Percentiles rank a stretch among this genome's conserved stretches.
Conservation (phyloP, 2,797 vertebrate genomes). For the Lutjanus campechanus region DNA sequence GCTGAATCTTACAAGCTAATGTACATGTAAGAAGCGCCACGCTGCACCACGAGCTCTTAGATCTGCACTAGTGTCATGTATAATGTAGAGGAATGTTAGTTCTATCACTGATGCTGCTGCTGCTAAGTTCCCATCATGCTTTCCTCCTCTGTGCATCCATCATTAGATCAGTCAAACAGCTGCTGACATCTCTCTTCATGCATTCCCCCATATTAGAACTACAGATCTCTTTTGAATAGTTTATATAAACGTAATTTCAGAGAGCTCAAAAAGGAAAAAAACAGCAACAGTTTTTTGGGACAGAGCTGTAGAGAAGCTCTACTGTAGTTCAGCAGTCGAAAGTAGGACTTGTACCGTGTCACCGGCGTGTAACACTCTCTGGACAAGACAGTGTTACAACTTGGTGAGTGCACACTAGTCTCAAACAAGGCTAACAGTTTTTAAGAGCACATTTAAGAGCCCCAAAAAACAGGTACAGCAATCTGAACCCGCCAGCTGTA, state of each 20-base stretch:
- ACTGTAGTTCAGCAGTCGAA: slow-evolving; percentile 24
- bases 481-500: slow-evolving; percentile 4
- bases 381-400: slow-evolving; percentile 34
- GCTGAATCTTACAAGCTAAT: slow-evolving; percentile 4
- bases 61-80: slow-evolving; percentile 4
- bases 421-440: slow-evolving; percentile 19
- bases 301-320: slow-evolving; percentile 20
- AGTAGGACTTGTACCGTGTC: slow-evolving; percentile 48
- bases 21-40: not conserved
- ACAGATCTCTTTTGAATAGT: not conserved
- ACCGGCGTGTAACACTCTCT: slow-evolving; percentile 35
- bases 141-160: not conserved
- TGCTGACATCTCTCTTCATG: not conserved
- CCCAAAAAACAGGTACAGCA: not conserved
- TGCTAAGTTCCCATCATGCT: slow-evolving; percentile 10
- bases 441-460: slow-evolving; percentile 22
- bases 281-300: not conserved
- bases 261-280: not conserved
- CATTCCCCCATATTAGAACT: not conserved
- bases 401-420: slow-evolving; percentile 13
- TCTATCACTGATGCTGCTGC: not conserved
- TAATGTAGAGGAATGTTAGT: slow-evolving; percentile 12
- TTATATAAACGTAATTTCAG: not conserved
- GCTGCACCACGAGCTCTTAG: not conserved
- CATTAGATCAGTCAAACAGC: not conserved